Evolutionary conservation across 2,888 invertebrate species (phyloP), one percentile per base, ranked within the genome.

Genomic region (Callyntrura sp.): DNA sequence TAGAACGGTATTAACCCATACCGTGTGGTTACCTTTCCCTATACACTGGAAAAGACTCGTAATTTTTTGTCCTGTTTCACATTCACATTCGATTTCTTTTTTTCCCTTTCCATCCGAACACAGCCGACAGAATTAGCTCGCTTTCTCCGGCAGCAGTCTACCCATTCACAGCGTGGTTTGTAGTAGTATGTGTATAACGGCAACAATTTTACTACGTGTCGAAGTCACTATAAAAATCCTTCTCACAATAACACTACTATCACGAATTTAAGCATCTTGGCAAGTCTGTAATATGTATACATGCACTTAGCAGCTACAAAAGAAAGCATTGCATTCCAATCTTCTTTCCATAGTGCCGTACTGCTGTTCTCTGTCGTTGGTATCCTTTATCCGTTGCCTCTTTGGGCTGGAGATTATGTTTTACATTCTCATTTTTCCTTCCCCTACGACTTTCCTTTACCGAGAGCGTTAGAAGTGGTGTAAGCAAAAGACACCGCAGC

Each of bases 71-170:
- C 28, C 86, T 82, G 81, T 87, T 82, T 88, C 87, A 88, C n/a
- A n/a, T n/a, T n/a, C n/a, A n/a, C 87, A 88, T 88, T 88, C 87
- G 87, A 88, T 88, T 88, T 88, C 87, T 88, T 88, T 45, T 87
- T 55, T 79, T 87, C 45, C 73, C 57, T n/a, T 57, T 25, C 73
- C 28, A 70, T 60, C 79, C 88, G 90, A 90, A 76, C 62, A 73
- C 28, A 51, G 73, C 79, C 90, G 85, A 85, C 90, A 62, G 84
- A 78, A 85, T 88, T 84, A 76, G 62, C 87, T 81, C 81, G 82
- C 73, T 48, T 25, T 82, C 82, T 82, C 87, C 87, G 87, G 78
- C 57, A 23, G 0, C n/a, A 35, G 17, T 28, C 25, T 79, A 55
- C 35, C 28, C 78, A 57, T 79, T 79, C 57, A 79, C 78, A 0